phyloP scores from a whole-genome alignment of 1,140 invertebrate genomes.

The Idris sp. region DNA sequence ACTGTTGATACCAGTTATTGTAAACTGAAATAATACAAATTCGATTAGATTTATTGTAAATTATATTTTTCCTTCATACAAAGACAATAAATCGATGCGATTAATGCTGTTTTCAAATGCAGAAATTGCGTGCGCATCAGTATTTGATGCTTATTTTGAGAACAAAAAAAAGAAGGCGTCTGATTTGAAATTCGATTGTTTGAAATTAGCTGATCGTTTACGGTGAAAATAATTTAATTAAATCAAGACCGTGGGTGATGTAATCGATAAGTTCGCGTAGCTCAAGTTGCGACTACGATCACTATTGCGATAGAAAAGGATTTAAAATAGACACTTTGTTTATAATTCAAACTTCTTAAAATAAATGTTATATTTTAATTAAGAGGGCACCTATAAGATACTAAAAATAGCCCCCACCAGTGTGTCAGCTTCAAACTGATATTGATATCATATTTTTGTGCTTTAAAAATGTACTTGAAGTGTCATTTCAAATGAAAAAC shows the following conservation, averaged over 20 bases:
- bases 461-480: too few relatives aligned
- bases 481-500: too few relatives aligned
- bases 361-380: conserved; percentile 27
- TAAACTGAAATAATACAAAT: too few relatives aligned
- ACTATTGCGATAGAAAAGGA: conserved; percentile 25
- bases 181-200: conserved; percentile 34
- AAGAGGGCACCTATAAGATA: conserved; percentile 1
- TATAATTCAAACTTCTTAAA: conserved; percentile 27
- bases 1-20: too few relatives aligned
- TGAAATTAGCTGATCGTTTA: conserved; percentile 39
- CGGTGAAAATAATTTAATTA: conserved; percentile 49
- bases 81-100: too few relatives aligned
- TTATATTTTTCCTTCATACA: too few relatives aligned
- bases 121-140: neutral
- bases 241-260: conserved; percentile 42
- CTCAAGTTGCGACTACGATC: conserved; percentile 1
- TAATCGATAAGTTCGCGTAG: conserved; percentile 43
- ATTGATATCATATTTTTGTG: too few relatives aligned
- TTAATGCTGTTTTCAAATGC: neutral
- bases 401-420: neutral
- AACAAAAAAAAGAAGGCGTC: conserved; percentile 22
- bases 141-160: conserved; percentile 25
- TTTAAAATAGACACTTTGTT: conserved; percentile 39
- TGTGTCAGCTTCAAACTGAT: too few relatives aligned
- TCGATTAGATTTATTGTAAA: too few relatives aligned